These are phyloP conservation scores for Burhinus oedicnemus DNA, from an alignment of 2,113 vertebrate genomes.

Conservation along the genomic window DNA sequence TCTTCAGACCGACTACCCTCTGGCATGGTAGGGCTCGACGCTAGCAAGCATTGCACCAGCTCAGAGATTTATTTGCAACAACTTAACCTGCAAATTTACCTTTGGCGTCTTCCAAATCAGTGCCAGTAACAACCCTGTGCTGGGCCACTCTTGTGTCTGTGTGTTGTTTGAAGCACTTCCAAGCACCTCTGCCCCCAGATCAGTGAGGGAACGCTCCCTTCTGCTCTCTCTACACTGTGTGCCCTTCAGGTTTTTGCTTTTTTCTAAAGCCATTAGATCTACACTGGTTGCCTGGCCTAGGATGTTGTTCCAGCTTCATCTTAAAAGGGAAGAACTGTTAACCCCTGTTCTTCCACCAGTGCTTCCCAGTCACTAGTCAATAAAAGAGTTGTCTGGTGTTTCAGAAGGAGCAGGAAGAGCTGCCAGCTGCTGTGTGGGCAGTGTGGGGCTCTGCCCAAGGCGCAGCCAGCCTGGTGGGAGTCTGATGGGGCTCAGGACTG, in stretches of 20 bases:
- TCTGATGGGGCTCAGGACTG: neutral
- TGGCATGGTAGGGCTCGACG: rapidly evolving
- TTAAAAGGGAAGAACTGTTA: neutral
- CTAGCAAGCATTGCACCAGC: neutral
- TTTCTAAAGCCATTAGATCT: neutral
- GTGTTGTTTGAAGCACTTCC: slow-evolving; percentile 13
- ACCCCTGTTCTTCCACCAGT: neutral
- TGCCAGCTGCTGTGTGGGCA: rapidly evolving
- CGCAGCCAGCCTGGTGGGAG: neutral
- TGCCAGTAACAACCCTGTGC: neutral
- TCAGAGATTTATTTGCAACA: neutral
- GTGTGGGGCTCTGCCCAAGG: neutral
- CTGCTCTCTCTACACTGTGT: neutral
- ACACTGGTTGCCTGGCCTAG: neutral
- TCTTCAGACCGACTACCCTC: rapidly evolving
- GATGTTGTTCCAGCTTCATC: neutral
- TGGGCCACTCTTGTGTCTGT: neutral
- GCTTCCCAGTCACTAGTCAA: neutral
- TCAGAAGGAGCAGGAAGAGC: neutral
- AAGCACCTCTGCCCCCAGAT: neutral
- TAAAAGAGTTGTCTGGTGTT: neutral
- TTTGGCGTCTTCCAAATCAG: neutral
- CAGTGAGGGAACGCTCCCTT: neutral
- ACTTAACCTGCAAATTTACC: neutral
- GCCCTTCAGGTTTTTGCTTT: slow-evolving; percentile 3